Base-by-base conservation (phyloP, 2,113 vertebrate species). In the Corythornis madagascariensis region DNA sequence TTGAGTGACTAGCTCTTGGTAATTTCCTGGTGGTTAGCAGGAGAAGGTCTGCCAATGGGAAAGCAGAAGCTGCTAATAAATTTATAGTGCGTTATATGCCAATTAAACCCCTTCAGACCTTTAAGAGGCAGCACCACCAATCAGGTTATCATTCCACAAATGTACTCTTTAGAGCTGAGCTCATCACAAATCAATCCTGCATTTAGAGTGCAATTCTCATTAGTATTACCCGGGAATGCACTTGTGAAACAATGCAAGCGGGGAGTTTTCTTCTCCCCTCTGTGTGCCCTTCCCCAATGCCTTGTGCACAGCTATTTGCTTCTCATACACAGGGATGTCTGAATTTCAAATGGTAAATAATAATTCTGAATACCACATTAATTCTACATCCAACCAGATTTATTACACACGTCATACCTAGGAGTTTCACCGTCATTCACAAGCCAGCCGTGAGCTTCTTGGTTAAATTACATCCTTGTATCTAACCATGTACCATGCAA, bases 11-110 rank as follows among this genome's bases (percentile, higher is more conserved):
- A 95, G 96, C 97, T 97, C 96, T 93, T 78, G 96, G 94, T 97
- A 95, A 97, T 98, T 97, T 98, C 97, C 96, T 96, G 95, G 95
- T 95, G 97, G 90, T 96, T 96, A 93, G 84, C 96, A 95, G 89
- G 53, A 87, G 86, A 86, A 83, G 48, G 72, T 53, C 92, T 22
- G 19, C 96, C 97, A 97, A 96, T 96, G 92, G 90, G 95, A 93
- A 81, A 71, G 90, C 61, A 56, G 83, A 61, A 86, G 84, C 64
- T 29, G 56, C 95, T 97, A 96, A 97, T 97, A 97, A 97, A 97
- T 97, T 97, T 96, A 97, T 97, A 97, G 97, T 90, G 97, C 92
- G 89, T 97, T 97, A 96, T 95, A 94, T 92, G 97, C 96, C 97
- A 96, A 96, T 97, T 96, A 97, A 96, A 89, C 63, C 88, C 76